A percentile compares a stretch with the other conserved stretches of the same genome.
Evolutionary conservation across 2,888 invertebrate species (phyloP).

Genomic region (Noctuana brunneofusca): DNA sequence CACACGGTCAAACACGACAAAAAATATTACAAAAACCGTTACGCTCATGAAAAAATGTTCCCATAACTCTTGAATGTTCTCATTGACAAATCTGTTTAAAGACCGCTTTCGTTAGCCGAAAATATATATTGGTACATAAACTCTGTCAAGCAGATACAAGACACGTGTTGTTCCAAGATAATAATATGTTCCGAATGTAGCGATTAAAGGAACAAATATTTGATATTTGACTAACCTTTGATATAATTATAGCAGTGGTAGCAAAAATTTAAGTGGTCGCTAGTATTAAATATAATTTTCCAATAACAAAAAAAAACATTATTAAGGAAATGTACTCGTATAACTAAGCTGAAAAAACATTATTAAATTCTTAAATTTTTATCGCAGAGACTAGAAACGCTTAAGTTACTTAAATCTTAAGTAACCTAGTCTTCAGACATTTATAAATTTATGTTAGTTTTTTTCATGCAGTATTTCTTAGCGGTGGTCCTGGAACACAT

Average conservation of each 20-base stretch:
- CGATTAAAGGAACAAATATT: not conserved
- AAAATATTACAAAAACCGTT: slow-evolving; percentile 82
- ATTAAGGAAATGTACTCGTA: no score
- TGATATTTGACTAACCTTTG: no score
- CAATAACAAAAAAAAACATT: no score
- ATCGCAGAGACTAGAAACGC: no score
- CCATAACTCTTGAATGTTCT: slow-evolving; percentile 75
- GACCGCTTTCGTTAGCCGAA: slow-evolving; percentile 9
- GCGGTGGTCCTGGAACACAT: slow-evolving; percentile 50
- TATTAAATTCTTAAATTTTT: no score
- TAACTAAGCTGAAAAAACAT: no score
- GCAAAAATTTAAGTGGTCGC: no score
- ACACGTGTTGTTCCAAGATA: slow-evolving; percentile 21
- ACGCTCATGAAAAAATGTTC: slow-evolving; percentile 76
- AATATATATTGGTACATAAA: slow-evolving; percentile 24
- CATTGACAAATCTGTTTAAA: slow-evolving; percentile 65
- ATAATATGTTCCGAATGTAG: slow-evolving; percentile 9
- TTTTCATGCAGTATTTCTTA: slow-evolving; percentile 21
- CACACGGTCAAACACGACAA: slow-evolving; percentile 79
- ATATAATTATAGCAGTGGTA: no score
- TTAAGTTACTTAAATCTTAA: no score
- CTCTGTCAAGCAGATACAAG: slow-evolving; percentile 46
- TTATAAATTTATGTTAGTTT: no score
- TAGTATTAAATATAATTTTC: no score
- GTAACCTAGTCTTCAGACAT: no score